Base-by-base conservation (phyloP, 2,797 vertebrate species). In the Pseudocheirus occidentalis region DNA sequence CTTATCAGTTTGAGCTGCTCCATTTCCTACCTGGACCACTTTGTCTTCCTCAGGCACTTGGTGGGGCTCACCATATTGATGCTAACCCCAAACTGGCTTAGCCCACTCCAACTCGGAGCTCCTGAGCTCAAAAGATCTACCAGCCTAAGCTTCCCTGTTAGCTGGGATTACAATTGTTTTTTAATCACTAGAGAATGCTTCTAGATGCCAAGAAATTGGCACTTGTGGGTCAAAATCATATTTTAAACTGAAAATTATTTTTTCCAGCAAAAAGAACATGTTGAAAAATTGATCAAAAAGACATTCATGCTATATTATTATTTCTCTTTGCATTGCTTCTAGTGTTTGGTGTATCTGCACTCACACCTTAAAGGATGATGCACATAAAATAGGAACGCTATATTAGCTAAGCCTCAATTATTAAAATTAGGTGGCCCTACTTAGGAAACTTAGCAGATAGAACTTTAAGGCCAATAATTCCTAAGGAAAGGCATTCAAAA, bases 401-500 rank as follows among this genome's bases (percentile, higher is more conserved):
- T 27, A 81, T 50, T 50, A 87, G 4, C 46, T 50, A 87, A 50
- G 10, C 40, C 40, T 27, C 12, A 87, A 87, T 87, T 87, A 87
- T 87, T 2, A 27, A 95, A 94, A 94, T 52, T 13, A 96, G 40
- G 58, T 18, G 24, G 21, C 13, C 91, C 40, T 87, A 58, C 24
- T 50, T 87, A 13, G 55, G 31, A 93, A 91, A 11, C 31, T 31
- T 52, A 93, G 50, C 55, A 94, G 89, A n/a, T 54, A 93, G 11
- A 46, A 0, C 28, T 92, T 53, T 57, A 56, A 55, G 29, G 53
- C 57, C 56, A 55, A 40, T 7, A 93, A 53, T 93, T 95, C 50
- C 54, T 96, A 14, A 93, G 94, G 90, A 31, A 91, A 95, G 81
- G 29, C 95, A 95, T 93, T 90, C 92, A 97, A 94, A 95, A 81